Evolutionary conservation across 2,888 invertebrate genomes (phyloP).

Genomic region (Selenia dentaria): DNA sequence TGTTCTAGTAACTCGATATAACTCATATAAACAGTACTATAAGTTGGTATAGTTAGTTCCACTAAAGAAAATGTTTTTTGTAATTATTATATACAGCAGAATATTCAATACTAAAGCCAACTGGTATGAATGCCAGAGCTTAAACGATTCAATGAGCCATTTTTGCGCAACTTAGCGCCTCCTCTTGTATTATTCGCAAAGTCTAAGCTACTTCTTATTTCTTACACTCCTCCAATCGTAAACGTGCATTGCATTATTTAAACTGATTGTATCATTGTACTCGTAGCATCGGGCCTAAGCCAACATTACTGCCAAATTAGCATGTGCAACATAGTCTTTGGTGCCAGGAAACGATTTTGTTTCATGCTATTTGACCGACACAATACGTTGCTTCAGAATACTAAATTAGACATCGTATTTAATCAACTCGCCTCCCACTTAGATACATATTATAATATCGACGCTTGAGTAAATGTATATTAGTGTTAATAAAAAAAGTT

Average conservation of each 20-base stretch:
- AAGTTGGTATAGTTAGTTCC: too few relatives aligned
- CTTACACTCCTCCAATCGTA: slow-evolving; percentile 21
- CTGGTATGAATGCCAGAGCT: too few relatives aligned
- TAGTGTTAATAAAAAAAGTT: too few relatives aligned
- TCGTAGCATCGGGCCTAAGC: slow-evolving; percentile 27
- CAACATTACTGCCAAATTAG: slow-evolving; percentile 42
- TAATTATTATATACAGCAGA: too few relatives aligned
- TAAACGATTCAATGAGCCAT: too few relatives aligned
- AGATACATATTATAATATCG: background rate
- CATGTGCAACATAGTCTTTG: slow-evolving; percentile 53
- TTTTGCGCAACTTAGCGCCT: background rate
- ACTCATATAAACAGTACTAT: too few relatives aligned
- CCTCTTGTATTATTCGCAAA: background rate
- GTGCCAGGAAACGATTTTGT: slow-evolving; percentile 56
- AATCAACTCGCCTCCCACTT: background rate
- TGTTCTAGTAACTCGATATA: too few relatives aligned
- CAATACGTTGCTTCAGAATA: slow-evolving; percentile 1
- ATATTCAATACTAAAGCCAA: too few relatives aligned
- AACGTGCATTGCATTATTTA: slow-evolving; percentile 29
- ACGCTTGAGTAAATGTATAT: background rate
- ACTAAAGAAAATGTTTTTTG: too few relatives aligned
- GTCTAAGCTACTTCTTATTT: slow-evolving; percentile 16
- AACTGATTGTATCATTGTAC: slow-evolving; percentile 19
- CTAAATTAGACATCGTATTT: background rate
- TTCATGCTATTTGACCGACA: slow-evolving; percentile 43